Base-by-base conservation (phyloP, 2,113 vertebrate genomes). In the Tenebrosternarchus preto region DNA sequence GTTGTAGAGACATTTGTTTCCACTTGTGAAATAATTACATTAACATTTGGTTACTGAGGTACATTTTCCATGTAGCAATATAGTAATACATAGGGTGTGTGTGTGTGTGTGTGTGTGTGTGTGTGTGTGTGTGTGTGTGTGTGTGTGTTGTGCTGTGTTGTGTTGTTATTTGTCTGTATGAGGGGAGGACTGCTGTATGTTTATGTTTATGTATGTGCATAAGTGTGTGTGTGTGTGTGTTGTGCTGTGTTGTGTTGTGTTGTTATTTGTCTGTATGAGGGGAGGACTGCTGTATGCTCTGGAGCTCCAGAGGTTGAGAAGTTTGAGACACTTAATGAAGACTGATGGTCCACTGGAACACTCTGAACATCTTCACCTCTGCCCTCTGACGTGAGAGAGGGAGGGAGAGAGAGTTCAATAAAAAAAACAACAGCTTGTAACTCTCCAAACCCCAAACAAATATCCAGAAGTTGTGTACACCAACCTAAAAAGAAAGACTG, bases 311-410 rank as follows among this genome's bases (percentile, higher is more conserved):
- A 60, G 74, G 81, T 77, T 91, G 91, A 92, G 87, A 86, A 87
- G 85, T 90, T 90, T 90, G 87, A 91, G 89, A 89, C 87, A 77
- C 85, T 89, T 90, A 90, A 92, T 91, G 88, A 91, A 91, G 90
- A 92, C 76, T 83, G 87, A 92, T 60, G 19, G 33, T 72, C 43
- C 29, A 31, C 74, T 81, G 79, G 81, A 83, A 83, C 81, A 87
- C 83, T 88, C 25, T 27, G 68, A 46, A 72, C 81, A 84, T 89
- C 61, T 73, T 84, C 85, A 80, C 29, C 69, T 86, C 82, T 85
- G 59, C 86, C 89, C 91, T 83, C 25, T 91, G 90, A 91, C 90
- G 89, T 88, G 22, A 88, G 87, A 87, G 59, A 81, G 72, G 79
- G 74, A 1, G 27, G 69, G 73, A 75, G 31, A 80, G 25, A 31